phyloP scores from a whole-genome alignment of 2,113 vertebrate genomes.

The Phyllopteryx taeniolatus region DNA sequence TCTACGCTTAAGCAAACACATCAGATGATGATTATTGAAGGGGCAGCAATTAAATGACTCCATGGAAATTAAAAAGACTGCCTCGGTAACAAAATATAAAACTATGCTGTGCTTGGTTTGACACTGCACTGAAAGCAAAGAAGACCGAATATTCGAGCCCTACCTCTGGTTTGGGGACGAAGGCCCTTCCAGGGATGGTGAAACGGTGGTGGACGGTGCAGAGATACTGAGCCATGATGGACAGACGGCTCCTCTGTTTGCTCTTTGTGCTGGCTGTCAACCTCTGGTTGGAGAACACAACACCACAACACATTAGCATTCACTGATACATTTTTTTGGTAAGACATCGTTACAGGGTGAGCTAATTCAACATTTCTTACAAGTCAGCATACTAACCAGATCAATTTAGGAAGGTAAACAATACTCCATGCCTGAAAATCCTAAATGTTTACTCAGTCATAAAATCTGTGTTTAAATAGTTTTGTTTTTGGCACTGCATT shows the following conservation, averaged over 20 bases:
- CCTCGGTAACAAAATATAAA: conserved; percentile 1
- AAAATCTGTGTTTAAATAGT: not conserved
- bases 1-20: conserved; percentile 5
- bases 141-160: conserved; percentile 26
- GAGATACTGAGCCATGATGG: conserved; percentile 91
- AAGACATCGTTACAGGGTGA: not conserved
- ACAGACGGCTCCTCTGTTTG: conserved; percentile 87
- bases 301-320: not conserved
- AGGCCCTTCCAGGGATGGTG: conserved; percentile 87
- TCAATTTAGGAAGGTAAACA: not conserved
- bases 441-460: not conserved
- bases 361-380: not conserved
- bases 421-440: not conserved
- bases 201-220: conserved; percentile 82
- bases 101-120: not conserved
- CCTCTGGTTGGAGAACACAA: conserved; percentile 71
- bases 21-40: conserved; percentile 1
- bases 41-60: not conserved
- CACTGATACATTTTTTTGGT: not conserved
- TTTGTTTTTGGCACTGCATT: not conserved
- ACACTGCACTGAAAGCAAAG: not conserved
- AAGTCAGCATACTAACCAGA: not conserved
- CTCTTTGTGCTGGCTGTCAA: conserved; percentile 80
- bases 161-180: conserved; percentile 92
- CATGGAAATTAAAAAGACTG: conserved; percentile 5